phyloP scores from a whole-genome alignment of 2,113 vertebrate species.

The Dipodomys merriami region DNA sequence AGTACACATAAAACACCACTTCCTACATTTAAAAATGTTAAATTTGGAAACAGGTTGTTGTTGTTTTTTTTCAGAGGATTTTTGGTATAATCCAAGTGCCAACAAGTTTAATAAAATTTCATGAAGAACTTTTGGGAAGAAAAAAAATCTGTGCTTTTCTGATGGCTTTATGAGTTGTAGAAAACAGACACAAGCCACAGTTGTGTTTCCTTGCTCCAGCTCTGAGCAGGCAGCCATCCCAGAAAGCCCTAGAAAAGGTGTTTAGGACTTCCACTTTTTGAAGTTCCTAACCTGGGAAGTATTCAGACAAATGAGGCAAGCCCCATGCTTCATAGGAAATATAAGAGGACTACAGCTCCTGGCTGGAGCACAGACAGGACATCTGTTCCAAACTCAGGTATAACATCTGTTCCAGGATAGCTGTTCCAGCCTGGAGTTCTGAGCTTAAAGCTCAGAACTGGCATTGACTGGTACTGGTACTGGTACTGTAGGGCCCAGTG shows the following conservation, averaged over 20 bases:
- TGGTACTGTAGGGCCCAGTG: rapidly evolving
- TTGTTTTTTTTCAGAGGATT: constrained; percentile 29
- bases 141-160: constrained; percentile 8
- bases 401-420: no score
- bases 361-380: not conserved
- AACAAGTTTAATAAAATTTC: constrained; percentile 64
- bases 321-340: not conserved
- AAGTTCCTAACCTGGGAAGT: not conserved
- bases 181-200: not conserved
- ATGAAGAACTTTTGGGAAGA: constrained; percentile 50
- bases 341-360: not conserved
- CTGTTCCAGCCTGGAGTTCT: not conserved
- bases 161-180: not conserved
- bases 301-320: not conserved
- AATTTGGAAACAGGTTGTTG: constrained; percentile 55
- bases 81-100: constrained; percentile 20
- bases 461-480: not conserved
- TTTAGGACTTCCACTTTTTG: not conserved
- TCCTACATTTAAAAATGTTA: constrained; percentile 77
- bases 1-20: constrained; percentile 73
- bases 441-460: not conserved
- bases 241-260: not conserved
- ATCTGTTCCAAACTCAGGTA: not conserved
- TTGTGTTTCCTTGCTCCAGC: not conserved
- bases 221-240: not conserved